Evolutionary conservation across 2,888 invertebrate genomes (phyloP), one percentile per base, ranked within the genome.

Genomic region (Ornithoptera priamus): DNA sequence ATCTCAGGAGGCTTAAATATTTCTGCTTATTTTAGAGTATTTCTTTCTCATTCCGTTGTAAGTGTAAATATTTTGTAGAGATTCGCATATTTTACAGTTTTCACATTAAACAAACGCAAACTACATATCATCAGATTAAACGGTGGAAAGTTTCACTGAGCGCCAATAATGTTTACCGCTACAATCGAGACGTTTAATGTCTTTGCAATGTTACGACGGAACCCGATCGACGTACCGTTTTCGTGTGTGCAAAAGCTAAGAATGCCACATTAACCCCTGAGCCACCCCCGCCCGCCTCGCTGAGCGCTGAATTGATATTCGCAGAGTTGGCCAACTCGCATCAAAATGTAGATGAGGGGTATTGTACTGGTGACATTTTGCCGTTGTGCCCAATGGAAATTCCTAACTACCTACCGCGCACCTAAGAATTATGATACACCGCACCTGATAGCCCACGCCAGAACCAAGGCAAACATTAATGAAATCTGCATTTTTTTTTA

Each of bases 281-380:
- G 62, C 46, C 69, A 60, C 60, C 30, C 61, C 42, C 36, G 58
- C 60, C 36, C 68, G 71, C 64, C 72, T 77, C 74, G 75, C 76
- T 76, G 74, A 77, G 80, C 76, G 78, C 77, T 75, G 77, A 78
- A 79, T 77, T 77, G 78, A 77, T 77, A 80, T 79, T 81, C 80
- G 67, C 74, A 70, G 71, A 77, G 76, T 77, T 76, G 39, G 71
- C 75, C 74, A 77, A 77, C 77, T 77, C 79, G 69, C 75, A 78
- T 78, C 80, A 77, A 78, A 78, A 78, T 78, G 78, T 73, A 80
- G 76, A 78, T 78, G 77, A 76, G 75, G 70, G 72, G 75, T 74
- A 76, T 76, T 77, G 75, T 76, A 78, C 76, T 77, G 76, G 76
- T 76, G 77, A 75, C 76, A 78, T 76, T 78, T 76, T 75, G 62